A percentile compares a stretch with the other conserved stretches of the same genome.
These are phyloP conservation scores for Notodonta ziczac DNA, from an alignment of 2,888 invertebrate species.

Conservation along the genomic window DNA sequence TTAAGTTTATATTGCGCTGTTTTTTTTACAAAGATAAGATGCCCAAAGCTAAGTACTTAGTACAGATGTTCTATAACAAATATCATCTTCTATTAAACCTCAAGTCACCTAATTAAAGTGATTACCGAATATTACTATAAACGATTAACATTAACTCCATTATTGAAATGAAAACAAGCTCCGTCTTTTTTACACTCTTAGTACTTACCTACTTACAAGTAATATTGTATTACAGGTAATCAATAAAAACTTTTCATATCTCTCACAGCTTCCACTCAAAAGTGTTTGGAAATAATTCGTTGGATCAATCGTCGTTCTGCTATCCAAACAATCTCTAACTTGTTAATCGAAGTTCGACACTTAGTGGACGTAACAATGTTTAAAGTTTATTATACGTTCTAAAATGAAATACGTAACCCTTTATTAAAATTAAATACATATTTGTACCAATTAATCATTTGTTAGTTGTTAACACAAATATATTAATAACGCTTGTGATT, in stretches of 20 bases:
- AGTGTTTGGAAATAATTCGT: conserved; percentile 18
- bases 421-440: conserved; percentile 32
- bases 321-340: conserved; percentile 63
- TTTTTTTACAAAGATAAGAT: too few relatives aligned
- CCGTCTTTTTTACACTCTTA: background rate
- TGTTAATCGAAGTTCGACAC: conserved; percentile 62
- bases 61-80: too few relatives aligned
- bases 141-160: too few relatives aligned
- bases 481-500: background rate
- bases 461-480: background rate
- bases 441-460: conserved; percentile 21
- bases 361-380: conserved; percentile 48
- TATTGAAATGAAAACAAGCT: background rate
- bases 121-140: too few relatives aligned
- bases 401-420: conserved; percentile 47
- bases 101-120: too few relatives aligned
- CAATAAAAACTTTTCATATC: background rate
- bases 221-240: background rate
- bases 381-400: conserved; percentile 49
- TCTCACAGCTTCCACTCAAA: conserved; percentile 6
- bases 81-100: too few relatives aligned
- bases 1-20: too few relatives aligned
- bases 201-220: background rate
- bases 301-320: conserved; percentile 37
- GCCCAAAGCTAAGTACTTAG: too few relatives aligned